Evolutionary conservation across 2,797 vertebrate species (phyloP), one percentile per base, ranked within the genome.

Genomic region (Carapus acus): DNA sequence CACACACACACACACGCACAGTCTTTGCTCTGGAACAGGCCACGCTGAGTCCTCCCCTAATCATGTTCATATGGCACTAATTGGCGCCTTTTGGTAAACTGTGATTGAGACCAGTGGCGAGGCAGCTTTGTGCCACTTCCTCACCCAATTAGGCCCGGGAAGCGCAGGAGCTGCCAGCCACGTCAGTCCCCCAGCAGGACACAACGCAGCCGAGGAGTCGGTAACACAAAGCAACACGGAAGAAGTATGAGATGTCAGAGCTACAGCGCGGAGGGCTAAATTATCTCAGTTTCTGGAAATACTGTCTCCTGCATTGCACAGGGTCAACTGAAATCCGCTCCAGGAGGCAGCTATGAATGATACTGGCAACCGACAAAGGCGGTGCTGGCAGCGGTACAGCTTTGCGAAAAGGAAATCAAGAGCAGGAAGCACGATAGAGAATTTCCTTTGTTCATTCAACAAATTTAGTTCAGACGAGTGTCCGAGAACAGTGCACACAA

Each of bases 1-100:
- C 56, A 14, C 47, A 41, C 50, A 45, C 15, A 49, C 44, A 36
- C 24, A 58, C 50, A 43, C 6, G 48, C 16, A n/a, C 23, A 3
- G 36, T 53, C 59, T 76, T 74, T 80, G 64, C 71, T 67, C 65
- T 63, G 71, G 61, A 80, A 82, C 77, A 76, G 65, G 56, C 58
- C 55, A 22, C 54, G 38, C 59, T 22, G 62, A 56, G 61, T 46
- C 31, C 60, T 70, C 45, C 69, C 71, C 69, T 84, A 79, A 85
- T 84, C 76, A 74, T 62, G 69, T 69, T 80, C 76, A 76, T 78
- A 75, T 55, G 34, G 57, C 61, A 69, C 73, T 82, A 83, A 86
- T 77, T 80, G 72, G 77, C 60, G 62, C 69, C 70, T 84, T 85
- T 85, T 47, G 42, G 78, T 76, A 65, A 79, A 73, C 61, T 68